Percentiles rank a stretch among this genome's conserved stretches.
Conservation (phyloP, 2,113 vertebrate species). For the Brevimyrus niger region DNA sequence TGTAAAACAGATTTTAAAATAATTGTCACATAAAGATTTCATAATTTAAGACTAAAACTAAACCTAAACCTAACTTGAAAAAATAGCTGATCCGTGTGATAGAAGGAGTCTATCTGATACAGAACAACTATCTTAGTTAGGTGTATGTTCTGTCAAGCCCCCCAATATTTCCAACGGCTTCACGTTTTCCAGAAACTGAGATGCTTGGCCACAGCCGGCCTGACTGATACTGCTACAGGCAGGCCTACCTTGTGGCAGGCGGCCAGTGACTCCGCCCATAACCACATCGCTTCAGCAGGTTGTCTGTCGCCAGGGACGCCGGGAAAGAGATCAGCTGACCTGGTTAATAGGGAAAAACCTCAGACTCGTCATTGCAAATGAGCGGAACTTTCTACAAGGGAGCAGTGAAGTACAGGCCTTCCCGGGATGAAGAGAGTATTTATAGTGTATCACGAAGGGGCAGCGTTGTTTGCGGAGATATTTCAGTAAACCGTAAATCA, state of each 20-base stretch:
- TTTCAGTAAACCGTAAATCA: neutral
- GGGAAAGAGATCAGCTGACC: neutral
- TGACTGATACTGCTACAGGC: neutral
- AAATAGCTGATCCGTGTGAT: too few relatives aligned
- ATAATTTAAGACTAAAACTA: too few relatives aligned
- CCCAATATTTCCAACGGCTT: neutral
- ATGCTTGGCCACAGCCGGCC: neutral
- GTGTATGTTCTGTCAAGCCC: neutral
- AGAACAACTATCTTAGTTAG: neutral
- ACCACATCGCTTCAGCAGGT: neutral
- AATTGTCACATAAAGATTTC: too few relatives aligned
- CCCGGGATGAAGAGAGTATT: neutral
- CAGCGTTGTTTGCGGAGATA: neutral
- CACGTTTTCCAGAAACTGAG: neutral
- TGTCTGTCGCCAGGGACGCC: neutral
- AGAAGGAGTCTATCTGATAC: too few relatives aligned
- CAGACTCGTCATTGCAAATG: neutral
- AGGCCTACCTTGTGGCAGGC: neutral
- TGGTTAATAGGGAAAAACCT: conserved; percentile 46
- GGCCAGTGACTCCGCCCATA: neutral
- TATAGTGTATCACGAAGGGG: neutral
- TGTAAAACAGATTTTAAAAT: neutral
- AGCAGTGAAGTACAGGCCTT: neutral
- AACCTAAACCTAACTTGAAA: too few relatives aligned
- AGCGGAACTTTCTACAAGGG: neutral